phyloP scores from a whole-genome alignment of 1,140 invertebrate species.

The Scaptomyza pallida region DNA sequence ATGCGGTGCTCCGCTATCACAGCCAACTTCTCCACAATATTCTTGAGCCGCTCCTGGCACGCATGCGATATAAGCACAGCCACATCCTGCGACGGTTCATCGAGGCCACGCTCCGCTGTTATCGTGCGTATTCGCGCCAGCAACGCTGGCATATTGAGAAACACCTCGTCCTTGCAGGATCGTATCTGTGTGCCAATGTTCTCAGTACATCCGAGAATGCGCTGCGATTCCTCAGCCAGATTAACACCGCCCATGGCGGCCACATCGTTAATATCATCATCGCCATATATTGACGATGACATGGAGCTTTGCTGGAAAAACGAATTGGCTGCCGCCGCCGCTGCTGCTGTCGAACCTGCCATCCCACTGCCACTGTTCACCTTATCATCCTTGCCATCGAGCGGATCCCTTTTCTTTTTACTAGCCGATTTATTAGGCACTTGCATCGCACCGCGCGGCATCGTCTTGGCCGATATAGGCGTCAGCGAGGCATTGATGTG shows the following conservation, averaged over 20 bases:
- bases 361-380: conserved; percentile 82
- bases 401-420: conserved; percentile 74
- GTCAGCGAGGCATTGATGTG: conserved; percentile 67
- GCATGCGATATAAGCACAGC: conserved; percentile 96
- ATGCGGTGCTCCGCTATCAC: conserved; percentile 97
- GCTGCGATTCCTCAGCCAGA: conserved; percentile 96
- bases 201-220: conserved; percentile 97
- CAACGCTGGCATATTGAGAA: conserved; percentile 91
- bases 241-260: conserved; percentile 99
- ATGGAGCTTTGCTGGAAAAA: conserved; percentile 82
- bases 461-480: conserved; percentile 67
- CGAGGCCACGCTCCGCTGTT: conserved; percentile 91
- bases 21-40: conserved; percentile 95
- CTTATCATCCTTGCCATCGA: conserved; percentile 60
- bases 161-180: conserved; percentile 97
- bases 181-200: conserved; percentile 97
- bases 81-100: conserved; percentile 95
- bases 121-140: conserved; percentile 90
- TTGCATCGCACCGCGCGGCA: conserved; percentile 36
- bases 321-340: conserved; percentile 66
- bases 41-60: conserved; percentile 96
- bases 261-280: conserved; percentile 99
- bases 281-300: conserved; percentile 87
- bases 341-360: conserved; percentile 29
- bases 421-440: conserved; percentile 62